These are phyloP conservation scores for Actinia equina DNA, from an alignment of 64 coral and sea anemone species.

Conservation along the genomic window DNA sequence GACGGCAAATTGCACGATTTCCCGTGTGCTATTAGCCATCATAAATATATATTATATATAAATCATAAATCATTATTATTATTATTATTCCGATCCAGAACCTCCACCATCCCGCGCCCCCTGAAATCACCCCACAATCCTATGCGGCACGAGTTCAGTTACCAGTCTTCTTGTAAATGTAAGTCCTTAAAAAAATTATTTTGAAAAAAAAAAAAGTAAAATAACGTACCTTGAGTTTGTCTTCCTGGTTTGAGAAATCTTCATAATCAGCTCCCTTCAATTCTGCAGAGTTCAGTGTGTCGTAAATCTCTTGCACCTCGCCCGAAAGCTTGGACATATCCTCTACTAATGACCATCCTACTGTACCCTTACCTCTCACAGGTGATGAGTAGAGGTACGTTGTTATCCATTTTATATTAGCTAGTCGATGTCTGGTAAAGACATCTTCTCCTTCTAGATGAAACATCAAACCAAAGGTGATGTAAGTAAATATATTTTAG, in stretches of 20 bases:
- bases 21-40: too few relatives aligned
- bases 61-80: too few relatives aligned
- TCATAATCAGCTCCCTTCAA: constrained; percentile 93
- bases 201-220: neutral
- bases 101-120: too few relatives aligned
- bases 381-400: constrained; percentile 2
- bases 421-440: constrained; percentile 61
- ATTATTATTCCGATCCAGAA: too few relatives aligned
- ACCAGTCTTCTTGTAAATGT: too few relatives aligned
- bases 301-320: constrained; percentile 66
- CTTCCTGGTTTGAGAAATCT: constrained; percentile 97
- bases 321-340: constrained; percentile 83
- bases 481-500: neutral
- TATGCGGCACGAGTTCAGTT: too few relatives aligned
- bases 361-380: constrained; percentile 16
- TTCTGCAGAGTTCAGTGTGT: constrained; percentile 63
- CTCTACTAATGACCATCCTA: constrained; percentile 82
- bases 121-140: too few relatives aligned
- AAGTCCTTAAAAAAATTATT: too few relatives aligned
- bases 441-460: constrained; percentile 68
- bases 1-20: too few relatives aligned
- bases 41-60: too few relatives aligned
- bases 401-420: constrained; percentile 62
- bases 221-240: constrained; percentile 78
- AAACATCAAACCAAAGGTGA: neutral